Percentiles rank a stretch among this genome's conserved stretches.
Evolutionary conservation across 2,888 invertebrate species (phyloP).

Genomic region (Meliscaeva auricollis): DNA sequence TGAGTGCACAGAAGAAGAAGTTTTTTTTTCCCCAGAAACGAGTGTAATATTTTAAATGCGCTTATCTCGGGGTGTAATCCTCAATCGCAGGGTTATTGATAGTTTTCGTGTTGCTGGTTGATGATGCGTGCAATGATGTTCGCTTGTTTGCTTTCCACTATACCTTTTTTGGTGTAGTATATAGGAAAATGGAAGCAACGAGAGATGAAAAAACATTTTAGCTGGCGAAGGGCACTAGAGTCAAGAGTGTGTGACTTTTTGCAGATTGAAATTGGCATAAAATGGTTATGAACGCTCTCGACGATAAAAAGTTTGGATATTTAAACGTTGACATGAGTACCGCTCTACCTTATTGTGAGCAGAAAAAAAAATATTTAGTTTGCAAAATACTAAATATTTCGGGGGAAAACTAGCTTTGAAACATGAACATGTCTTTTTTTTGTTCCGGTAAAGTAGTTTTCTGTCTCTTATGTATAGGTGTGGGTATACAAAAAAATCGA

Average conservation of each 20-base stretch:
- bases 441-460: no score
- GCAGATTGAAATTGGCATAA: slow-evolving; percentile 1
- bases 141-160: slow-evolving; percentile 16
- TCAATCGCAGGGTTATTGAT: slow-evolving; percentile 59
- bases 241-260: slow-evolving; percentile 9
- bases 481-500: no score
- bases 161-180: background rate
- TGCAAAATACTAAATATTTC: no score
- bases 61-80: slow-evolving; percentile 58
- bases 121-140: slow-evolving; percentile 50
- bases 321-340: background rate
- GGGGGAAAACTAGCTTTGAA: no score
- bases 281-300: background rate
- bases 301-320: background rate
- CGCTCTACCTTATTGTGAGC: no score
- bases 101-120: slow-evolving; percentile 40
- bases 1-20: slow-evolving; percentile 27
- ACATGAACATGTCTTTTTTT: no score
- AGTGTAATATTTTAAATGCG: slow-evolving; percentile 73
- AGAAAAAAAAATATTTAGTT: no score
- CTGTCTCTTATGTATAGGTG: no score
- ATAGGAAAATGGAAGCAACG: background rate
- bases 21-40: slow-evolving; percentile 38
- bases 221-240: background rate
- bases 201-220: background rate